Evolutionary conservation across 1,140 invertebrate species (phyloP).

Genomic region (Anastrepha obliqua): DNA sequence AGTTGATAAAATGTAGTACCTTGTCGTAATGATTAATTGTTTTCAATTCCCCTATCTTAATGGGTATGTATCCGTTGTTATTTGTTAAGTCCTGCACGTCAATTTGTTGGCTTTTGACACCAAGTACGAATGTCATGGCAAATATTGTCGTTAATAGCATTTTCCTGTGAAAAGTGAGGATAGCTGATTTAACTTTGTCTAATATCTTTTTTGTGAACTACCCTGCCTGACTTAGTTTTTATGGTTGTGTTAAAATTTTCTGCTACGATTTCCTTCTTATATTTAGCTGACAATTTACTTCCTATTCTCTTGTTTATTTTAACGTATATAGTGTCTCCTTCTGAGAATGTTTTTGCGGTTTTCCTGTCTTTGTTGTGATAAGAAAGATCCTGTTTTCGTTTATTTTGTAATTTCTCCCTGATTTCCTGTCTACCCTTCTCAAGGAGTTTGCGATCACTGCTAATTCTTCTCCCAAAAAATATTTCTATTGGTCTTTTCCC

Average conservation of each 20-base stretch:
- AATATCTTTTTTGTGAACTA: slow-evolving; percentile 32
- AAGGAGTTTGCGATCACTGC: slow-evolving; percentile 5
- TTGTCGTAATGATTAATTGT: slow-evolving; percentile 11
- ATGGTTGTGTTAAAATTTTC: slow-evolving; percentile 35
- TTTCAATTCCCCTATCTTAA: not conserved
- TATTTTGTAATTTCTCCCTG: slow-evolving; percentile 27
- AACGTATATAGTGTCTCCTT: slow-evolving; percentile 52
- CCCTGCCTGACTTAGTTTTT: slow-evolving; percentile 29
- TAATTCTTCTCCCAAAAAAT: slow-evolving; percentile 39
- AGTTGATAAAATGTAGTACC: slow-evolving; percentile 16
- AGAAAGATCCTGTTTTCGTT: slow-evolving; percentile 48
- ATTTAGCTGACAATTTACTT: not conserved
- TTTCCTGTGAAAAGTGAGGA: not conserved
- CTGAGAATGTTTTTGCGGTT: not conserved
- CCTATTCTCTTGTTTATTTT: slow-evolving; percentile 54
- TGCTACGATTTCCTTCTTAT: slow-evolving; percentile 16
- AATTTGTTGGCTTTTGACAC: slow-evolving; percentile 36
- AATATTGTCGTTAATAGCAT: slow-evolving; percentile 1
- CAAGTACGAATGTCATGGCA: slow-evolving; percentile 8
- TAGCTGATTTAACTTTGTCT: not conserved
- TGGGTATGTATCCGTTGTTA: not conserved
- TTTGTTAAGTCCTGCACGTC: not conserved
- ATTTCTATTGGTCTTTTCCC: slow-evolving; percentile 52
- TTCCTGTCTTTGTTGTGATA: slow-evolving; percentile 50
- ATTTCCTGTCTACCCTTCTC: slow-evolving; percentile 29